A percentile compares a stretch with the other conserved stretches of the same genome.
phyloP scores from a whole-genome alignment of 2,797 vertebrate species.

The Carduelis carduelis region DNA sequence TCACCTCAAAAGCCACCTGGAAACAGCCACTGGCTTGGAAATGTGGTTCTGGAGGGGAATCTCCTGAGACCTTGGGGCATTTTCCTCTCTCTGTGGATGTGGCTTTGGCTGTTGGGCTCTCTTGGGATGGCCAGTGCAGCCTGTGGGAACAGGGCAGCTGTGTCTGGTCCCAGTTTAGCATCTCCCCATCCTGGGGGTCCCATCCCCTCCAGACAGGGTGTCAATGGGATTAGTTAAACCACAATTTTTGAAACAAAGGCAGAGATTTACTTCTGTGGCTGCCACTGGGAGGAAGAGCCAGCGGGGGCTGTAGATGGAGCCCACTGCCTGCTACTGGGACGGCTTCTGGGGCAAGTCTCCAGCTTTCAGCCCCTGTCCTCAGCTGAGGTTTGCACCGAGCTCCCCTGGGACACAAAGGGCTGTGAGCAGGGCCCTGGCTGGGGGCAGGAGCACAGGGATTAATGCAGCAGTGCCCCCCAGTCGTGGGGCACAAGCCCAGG shows the following conservation, averaged over 20 bases:
- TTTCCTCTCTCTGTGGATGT: not conserved
- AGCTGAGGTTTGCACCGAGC: rapidly evolving
- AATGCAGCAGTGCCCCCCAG: not conserved
- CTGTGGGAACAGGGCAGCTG: rapidly evolving
- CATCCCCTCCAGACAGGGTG: not conserved
- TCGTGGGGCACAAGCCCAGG: not conserved
- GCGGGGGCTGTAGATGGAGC: not conserved
- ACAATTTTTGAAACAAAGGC: not conserved
- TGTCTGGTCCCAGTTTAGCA: not conserved
- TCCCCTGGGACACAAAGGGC: rapidly evolving
- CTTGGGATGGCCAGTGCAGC: rapidly evolving
- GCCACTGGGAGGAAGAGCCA: not conserved
- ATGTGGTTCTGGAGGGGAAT: not conserved
- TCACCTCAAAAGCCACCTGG: rapidly evolving
- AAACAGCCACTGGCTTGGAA: not conserved
- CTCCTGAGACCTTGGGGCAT: rapidly evolving
- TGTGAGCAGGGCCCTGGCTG: not conserved
- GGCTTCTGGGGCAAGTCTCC: not conserved
- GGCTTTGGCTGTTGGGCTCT: not conserved
- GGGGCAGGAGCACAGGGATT: not conserved
- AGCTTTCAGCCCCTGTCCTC: not conserved
- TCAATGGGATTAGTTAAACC: not conserved
- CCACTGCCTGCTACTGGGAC: not conserved
- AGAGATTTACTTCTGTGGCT: not conserved
- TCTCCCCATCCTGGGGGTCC: not conserved